phyloP scores from a whole-genome alignment of 2,888 invertebrate genomes.

The Dasysyrphus albostriatus region DNA sequence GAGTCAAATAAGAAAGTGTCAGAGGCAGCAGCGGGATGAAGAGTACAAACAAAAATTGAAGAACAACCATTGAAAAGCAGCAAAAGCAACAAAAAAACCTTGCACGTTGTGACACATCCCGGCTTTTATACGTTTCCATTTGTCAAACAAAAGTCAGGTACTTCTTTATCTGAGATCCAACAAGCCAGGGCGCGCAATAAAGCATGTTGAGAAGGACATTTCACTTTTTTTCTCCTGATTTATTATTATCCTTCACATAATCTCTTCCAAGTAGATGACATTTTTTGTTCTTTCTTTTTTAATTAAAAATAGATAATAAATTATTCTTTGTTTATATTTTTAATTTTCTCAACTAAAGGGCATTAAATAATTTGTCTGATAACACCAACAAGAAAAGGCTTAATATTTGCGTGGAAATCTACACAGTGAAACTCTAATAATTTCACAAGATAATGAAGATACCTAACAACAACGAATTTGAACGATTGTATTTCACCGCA shows the following conservation, averaged over 20 bases:
- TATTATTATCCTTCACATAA: constrained; percentile 44
- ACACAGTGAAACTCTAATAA: background rate
- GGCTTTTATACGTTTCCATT: constrained; percentile 66
- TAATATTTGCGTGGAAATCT: background rate
- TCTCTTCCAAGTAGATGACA: constrained; percentile 39
- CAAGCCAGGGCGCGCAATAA: background rate
- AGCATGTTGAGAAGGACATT: constrained; percentile 53
- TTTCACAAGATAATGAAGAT: background rate
- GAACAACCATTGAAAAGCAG: constrained; percentile 39
- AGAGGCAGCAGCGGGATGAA: constrained; percentile 20
- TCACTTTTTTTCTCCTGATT: constrained; percentile 41
- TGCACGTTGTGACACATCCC: constrained; percentile 63
- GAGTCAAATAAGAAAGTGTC: constrained; percentile 42
- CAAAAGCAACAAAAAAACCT: constrained; percentile 20
- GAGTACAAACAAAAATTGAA: constrained; percentile 39
- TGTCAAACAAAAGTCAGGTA: constrained; percentile 74
- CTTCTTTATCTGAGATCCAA: constrained; percentile 38
- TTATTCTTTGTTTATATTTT: constrained; percentile 40
- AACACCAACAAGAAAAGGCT: constrained; percentile 17
- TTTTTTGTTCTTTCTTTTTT: constrained; percentile 32
- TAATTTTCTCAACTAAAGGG: constrained; percentile 29
- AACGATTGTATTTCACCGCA: too few species aligned
- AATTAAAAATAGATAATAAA: constrained; percentile 61
- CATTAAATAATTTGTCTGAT: constrained; percentile 12
- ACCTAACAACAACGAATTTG: too few species aligned